Evolutionary conservation across 2,113 vertebrate genomes (phyloP), one percentile per base, ranked within the genome.

Genomic region (Clarias magur): DNA sequence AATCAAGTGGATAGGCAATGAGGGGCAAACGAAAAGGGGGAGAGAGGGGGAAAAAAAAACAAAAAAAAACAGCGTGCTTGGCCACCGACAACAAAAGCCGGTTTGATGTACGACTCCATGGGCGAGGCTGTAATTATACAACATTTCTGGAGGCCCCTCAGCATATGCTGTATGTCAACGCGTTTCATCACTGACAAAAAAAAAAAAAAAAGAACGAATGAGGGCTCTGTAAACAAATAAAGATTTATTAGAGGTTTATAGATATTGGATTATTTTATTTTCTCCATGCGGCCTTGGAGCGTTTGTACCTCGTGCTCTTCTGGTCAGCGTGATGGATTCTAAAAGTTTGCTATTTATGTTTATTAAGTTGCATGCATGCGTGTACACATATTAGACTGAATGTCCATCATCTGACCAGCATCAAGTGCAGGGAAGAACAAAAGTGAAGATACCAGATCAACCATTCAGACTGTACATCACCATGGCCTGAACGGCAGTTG

Each of bases 151-250:
- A 81, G 79, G 76, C 73, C 88, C 85, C 70, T 82, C 68, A 89
- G 89, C 93, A 92, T 89, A 89, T 91, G 92, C 91, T 91, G 91
- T 87, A 91, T 91, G 90, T 91, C 91, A 87, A 82, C 17, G 83
- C 17, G 65, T 91, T 94, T 93, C 90, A 93, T 93, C 92, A 93
- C 84, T 93, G 91, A 91, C 90, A 91, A 91, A 92, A 89, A 91
- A 34, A 92, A 89, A 91, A 34, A 86, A 88, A 88, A 65, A 88
- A 91, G 92, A 76, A 91, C 88, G 92, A 93, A 93, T 76, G 82
- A 91, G 84, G 12, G 12, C 86, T 59, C 65, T 81, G 84, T 83
- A 38, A 70, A 86, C 80, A 93, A 93, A 95, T 94, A 81, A 85
- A 91, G 90, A 94, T 94, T 92, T 92, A 92, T 94, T 91, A 89